Percentiles rank a stretch among this genome's conserved stretches.
Evolutionary conservation across 2,113 vertebrate species (phyloP).

Genomic region (Alexandromys fortis): DNA sequence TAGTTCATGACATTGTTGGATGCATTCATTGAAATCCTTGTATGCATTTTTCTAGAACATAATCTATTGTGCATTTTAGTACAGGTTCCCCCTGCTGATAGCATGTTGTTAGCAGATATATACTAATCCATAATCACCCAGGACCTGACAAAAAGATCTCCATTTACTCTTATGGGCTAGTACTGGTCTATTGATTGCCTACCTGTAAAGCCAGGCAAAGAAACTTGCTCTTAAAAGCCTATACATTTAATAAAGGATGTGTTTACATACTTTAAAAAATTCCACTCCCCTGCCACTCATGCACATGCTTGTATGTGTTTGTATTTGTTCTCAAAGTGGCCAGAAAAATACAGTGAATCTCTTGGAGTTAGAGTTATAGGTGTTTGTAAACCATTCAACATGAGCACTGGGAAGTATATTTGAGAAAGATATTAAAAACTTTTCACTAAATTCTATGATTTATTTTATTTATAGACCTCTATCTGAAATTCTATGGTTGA

Average conservation of each 20-base stretch:
- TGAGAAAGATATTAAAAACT: no score
- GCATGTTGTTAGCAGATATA: neutral
- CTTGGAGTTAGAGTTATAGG: neutral
- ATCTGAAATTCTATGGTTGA: neutral
- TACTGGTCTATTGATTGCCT: neutral
- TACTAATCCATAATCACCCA: neutral
- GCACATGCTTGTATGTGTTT: neutral
- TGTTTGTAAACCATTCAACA: neutral
- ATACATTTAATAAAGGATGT: neutral
- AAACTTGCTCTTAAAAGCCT: neutral
- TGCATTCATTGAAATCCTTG: constrained; percentile 6
- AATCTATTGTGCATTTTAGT: neutral
- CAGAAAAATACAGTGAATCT: neutral
- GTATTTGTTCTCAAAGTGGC: neutral
- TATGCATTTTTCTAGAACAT: neutral
- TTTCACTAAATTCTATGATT: neutral
- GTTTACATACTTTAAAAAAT: neutral
- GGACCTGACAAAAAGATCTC: neutral
- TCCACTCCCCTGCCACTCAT: no score
- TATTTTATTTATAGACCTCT: neutral
- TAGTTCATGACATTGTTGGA: neutral
- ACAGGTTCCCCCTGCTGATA: neutral
- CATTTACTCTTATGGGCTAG: neutral
- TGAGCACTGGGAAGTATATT: neutral
- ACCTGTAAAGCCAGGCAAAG: neutral